Evolutionary conservation across 1,140 invertebrate genomes (phyloP), one percentile per base, ranked within the genome.

Genomic region (Cyclargus thomasi): DNA sequence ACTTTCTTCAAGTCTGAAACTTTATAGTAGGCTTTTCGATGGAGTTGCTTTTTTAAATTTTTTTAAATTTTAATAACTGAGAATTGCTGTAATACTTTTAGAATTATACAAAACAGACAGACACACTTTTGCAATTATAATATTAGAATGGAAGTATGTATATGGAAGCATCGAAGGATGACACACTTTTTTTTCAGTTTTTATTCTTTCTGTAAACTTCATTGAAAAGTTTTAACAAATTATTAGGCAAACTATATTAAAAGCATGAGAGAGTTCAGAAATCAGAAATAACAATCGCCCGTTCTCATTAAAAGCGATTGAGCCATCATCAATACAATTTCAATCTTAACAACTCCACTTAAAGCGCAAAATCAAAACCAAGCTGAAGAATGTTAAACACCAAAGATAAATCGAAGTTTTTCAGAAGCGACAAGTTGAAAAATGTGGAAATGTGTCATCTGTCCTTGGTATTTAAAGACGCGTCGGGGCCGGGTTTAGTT

Each of bases 381-480:
- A 76, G 76, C 77, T 71, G 72, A 72, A 62, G 63, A 67, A 59
- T 62, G 69, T 57, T 64, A 66, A 74, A 72, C 68, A 68, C 70
- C 68, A 66, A 59, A 67, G 69, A 83, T 81, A 82, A 79, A 80
- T 72, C 55, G 74, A 73, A 68, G 78, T 82, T 84, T 90, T 83
- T 87, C 85, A 86, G 77, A 81, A 82, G 72, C 75, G 85, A 88
- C 85, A 90, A 88, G 85, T 88, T 90, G 86, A 90, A 86, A 86
- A 89, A 89, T 89, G 86, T 87, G 79, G 80, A 90, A 88, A 90
- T 89, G 85, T 90, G 88, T 90, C 88, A 89, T 84, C 88, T 90
- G 88, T 90, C 88, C 76, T 86, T 77, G 86, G 80, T 81, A 80
- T 90, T 90, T 90, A 90, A 85, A 87, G 79, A 66, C 17, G 64